Conservation (phyloP, 2,888 invertebrate genomes). For the Tenthredo distinguenda region DNA sequence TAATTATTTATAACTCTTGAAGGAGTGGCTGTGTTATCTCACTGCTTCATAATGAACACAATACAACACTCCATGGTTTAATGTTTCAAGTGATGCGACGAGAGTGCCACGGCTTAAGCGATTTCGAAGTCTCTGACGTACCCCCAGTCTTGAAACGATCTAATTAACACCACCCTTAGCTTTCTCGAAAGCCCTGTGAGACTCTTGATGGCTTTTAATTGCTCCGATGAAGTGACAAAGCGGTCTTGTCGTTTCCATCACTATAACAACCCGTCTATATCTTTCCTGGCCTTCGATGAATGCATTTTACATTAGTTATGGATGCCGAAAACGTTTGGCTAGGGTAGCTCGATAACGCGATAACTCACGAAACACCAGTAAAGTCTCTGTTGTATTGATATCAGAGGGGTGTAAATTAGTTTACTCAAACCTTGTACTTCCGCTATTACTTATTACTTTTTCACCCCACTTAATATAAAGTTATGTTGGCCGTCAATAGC, state of each 20-base stretch:
- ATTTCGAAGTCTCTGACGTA: background rate
- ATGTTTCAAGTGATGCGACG: background rate
- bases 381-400: background rate
- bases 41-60: background rate
- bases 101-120: background rate
- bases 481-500: background rate
- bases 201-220: constrained; percentile 14
- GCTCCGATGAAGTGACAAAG: background rate
- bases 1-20: background rate
- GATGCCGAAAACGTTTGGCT: background rate
- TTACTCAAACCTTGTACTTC: background rate
- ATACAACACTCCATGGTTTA: background rate
- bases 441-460: background rate
- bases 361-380: background rate
- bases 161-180: constrained; percentile 12
- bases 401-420: background rate
- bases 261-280: background rate
- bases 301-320: background rate
- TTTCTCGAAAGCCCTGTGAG: constrained; percentile 6
- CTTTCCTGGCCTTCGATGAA: background rate
- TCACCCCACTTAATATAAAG: background rate
- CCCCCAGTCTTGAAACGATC: background rate
- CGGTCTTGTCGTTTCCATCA: background rate
- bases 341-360: background rate
- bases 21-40: background rate